These are phyloP conservation scores for Manis crassicaudata DNA, from an alignment of 2,797 vertebrate genomes.

Conservation along the genomic window DNA sequence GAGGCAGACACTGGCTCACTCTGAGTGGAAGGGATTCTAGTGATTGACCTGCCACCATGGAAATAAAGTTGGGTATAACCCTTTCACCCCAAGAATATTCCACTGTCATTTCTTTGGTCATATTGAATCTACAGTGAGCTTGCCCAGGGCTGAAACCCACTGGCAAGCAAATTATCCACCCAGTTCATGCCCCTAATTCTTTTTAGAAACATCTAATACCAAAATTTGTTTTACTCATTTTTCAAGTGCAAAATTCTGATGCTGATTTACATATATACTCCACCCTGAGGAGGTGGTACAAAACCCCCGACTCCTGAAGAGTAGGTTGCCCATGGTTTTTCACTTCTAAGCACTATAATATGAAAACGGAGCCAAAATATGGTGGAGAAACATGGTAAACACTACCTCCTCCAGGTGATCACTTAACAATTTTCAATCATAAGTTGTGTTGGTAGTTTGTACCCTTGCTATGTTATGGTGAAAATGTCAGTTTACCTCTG, in stretches of 20 bases:
- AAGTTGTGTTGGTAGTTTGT: not conserved
- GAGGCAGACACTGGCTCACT: too few relatives aligned
- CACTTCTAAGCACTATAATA: not conserved
- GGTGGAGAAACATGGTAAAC: not conserved
- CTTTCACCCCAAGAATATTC: too few relatives aligned
- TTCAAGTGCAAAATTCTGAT: not conserved
- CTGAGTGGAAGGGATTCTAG: too few relatives aligned
- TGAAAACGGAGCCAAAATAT: too few relatives aligned
- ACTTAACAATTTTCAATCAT: not conserved
- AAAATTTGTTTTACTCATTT: conserved; percentile 14
- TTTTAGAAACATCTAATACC: not conserved
- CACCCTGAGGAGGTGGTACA: not conserved
- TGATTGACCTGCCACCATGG: too few relatives aligned
- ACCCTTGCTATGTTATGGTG: not conserved
- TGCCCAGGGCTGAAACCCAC: too few relatives aligned
- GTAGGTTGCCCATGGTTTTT: not conserved
- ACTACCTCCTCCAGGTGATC: not conserved
- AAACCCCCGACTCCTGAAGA: not conserved
- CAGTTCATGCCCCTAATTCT: not conserved
- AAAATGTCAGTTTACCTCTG: not conserved
- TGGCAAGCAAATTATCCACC: too few relatives aligned
- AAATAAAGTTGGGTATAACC: too few relatives aligned
- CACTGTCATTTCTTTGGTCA: too few relatives aligned
- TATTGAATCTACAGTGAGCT: too few relatives aligned
- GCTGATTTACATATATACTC: not conserved